Evolutionary conservation across 2,797 vertebrate species (phyloP), one percentile per base, ranked within the genome.

Genomic region (Sphaeramia orbicularis): DNA sequence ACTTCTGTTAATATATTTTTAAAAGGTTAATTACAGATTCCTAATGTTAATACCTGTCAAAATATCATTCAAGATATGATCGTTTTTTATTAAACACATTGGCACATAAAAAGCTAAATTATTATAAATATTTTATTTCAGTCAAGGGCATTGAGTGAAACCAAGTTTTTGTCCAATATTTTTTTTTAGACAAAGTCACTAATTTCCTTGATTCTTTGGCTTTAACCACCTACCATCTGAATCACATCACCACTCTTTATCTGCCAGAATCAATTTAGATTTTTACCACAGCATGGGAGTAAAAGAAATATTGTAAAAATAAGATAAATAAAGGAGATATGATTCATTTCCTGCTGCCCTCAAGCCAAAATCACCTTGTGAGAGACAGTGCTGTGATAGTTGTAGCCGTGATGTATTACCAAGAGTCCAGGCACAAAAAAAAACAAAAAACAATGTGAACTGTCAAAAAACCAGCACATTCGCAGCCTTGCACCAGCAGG

Each of bases 111-210:
- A 65, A 19, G 7, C 14, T 41, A 56, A 71, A 71, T 15, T 4
- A n/a, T n/a, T n/a, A n/a, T 2, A 64, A 47, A 56, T 56, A 24
- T 18, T 16, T 48, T 14, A 27, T 44, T 64, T 52, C 14, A 66
- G 50, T 54, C 54, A 75, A 71, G 75, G 64, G 78, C 67, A 58
- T 18, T 53, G 45, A 61, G 19, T 50, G 50, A 61, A 55, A 43
- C 55, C 18, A 16, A 67, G 67, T 68, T 50, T 35, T 38, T 35
- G 32, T 70, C 68, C 72, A 83, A 66, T n/a, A n/a, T n/a, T n/a
- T n/a, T n/a, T n/a, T n/a, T n/a, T n/a, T n/a, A n/a, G n/a, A n/a
- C n/a, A n/a, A n/a, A n/a, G n/a, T n/a, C n/a, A n/a, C n/a, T n/a
- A n/a, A n/a, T n/a, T n/a, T n/a, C n/a, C n/a, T n/a, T n/a, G n/a